phyloP scores from a whole-genome alignment of 2,797 vertebrate genomes.

The Phalloptychus januarius region DNA sequence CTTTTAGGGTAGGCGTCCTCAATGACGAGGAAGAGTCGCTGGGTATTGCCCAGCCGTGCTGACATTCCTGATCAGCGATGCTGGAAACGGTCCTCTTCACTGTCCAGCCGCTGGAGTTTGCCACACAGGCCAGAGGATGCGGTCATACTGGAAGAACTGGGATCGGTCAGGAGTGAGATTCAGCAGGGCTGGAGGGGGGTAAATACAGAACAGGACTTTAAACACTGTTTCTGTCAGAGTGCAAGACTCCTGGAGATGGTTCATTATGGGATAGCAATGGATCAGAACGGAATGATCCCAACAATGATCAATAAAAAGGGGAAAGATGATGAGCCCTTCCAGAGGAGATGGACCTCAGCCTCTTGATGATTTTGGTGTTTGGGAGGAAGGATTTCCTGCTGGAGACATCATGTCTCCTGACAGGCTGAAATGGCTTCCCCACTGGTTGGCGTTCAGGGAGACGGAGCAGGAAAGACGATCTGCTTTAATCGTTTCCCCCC shows the following conservation, averaged over 20 bases:
- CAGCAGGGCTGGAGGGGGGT: slow-evolving; percentile 30
- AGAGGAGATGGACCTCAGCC: background rate
- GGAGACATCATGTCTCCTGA: background rate
- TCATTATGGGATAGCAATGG: background rate
- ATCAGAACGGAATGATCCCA: background rate
- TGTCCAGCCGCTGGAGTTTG: background rate
- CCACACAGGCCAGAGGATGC: background rate
- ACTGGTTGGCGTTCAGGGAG: background rate
- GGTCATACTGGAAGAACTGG: slow-evolving; percentile 53
- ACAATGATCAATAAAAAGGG: background rate
- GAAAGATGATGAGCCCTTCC: background rate
- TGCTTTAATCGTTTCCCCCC: background rate
- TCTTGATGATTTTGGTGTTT: background rate
- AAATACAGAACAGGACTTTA: background rate
- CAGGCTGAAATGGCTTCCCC: background rate
- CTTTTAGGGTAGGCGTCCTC: rapidly evolving
- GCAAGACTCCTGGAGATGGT: background rate
- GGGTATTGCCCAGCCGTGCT: background rate
- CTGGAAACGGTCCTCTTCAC: slow-evolving; percentile 1
- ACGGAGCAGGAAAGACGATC: background rate
- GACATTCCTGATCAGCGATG: background rate
- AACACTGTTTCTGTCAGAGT: background rate
- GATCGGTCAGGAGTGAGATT: slow-evolving; percentile 3
- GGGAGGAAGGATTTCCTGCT: background rate
- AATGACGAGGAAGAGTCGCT: rapidly evolving